Evolutionary conservation across 2,888 invertebrate species (phyloP).

Genomic region (Bimastos eiseni): DNA sequence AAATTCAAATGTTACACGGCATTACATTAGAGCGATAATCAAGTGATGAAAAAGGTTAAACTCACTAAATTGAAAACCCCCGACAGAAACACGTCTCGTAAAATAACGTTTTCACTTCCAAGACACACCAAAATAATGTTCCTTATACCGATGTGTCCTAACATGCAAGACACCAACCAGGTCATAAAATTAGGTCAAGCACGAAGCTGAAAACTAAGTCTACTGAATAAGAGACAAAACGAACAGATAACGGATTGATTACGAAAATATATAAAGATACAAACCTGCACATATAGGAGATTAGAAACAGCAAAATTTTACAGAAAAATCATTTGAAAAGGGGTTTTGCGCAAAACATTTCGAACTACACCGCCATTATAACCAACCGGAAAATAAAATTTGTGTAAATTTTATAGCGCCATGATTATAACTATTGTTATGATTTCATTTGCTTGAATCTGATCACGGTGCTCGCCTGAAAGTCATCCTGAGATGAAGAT

Average conservation of each 20-base stretch:
- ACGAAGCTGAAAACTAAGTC: background rate
- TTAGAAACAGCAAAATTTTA: background rate
- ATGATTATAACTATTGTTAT: too few species aligned
- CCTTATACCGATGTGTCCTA: background rate
- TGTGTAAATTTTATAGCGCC: background rate
- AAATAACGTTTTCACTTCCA: background rate
- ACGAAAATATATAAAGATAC: background rate
- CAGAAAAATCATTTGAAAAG: background rate
- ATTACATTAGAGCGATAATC: background rate
- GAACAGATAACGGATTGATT: background rate
- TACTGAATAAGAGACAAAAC: background rate
- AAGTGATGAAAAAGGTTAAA: too few species aligned
- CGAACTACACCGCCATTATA: slow-evolving; percentile 6
- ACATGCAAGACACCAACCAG: background rate
- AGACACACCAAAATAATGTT: background rate
- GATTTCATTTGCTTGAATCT: too few species aligned
- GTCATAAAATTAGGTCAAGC: background rate
- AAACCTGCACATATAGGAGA: background rate
- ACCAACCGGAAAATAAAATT: background rate
- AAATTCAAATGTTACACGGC: background rate
- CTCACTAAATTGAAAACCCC: background rate
- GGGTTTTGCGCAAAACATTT: background rate
- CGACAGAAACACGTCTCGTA: background rate
- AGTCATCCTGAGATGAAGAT: too few species aligned
- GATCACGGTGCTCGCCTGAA: too few species aligned